Base-by-base conservation (phyloP, 2,797 vertebrate species). In the Anguilla megastoma region DNA sequence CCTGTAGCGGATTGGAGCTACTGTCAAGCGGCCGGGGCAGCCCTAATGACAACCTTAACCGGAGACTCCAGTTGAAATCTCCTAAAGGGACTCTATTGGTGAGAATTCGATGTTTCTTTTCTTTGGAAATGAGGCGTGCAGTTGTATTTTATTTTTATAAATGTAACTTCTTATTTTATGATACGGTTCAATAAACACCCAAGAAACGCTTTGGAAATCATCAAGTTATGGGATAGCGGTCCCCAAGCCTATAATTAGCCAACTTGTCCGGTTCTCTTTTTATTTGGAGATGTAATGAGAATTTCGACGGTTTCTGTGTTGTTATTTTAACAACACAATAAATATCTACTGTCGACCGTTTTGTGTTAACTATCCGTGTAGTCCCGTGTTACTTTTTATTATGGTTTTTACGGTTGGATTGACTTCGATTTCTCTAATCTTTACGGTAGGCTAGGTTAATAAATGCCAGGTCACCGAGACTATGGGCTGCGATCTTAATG, bases 161-260 rank as follows among this genome's bases (percentile, higher is more conserved):
- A 18, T 41, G 3, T 50, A 50, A 50, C 16, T 24, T 82, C 79
- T n/a, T n/a, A 50, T 24, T 48, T 48, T 50, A 18, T 50, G 6
- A n/a, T 14, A n/a, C 6, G 45, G 41, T 50, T 3, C 14, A 48
- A 50, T 24, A 50, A 82, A 82, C 45, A 82, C 50, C 7, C 5
- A 82, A 82, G 41, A 82, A 82, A 48, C 45, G 79, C 79, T 50
- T 7, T 50, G 79, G 41, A 82, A 82, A 82, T 9, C 36, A 16
- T 80, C 45, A 82, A 82, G 45, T 82, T 82, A 82, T 10, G 45
- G 45, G 41, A 48, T 50, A 82, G 79, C 45, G 79, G 79, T 82
- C 79, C 79, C 45, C 79, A n/a, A 82, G 79, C 79, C 79, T 82
- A 82, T 82, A 82, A 82, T 82, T 82, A 82, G 79, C 79, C 45